A percentile compares a stretch with the other conserved stretches of the same genome.
Evolutionary conservation across 2,113 vertebrate genomes (phyloP).

Genomic region (Malurus elegans): DNA sequence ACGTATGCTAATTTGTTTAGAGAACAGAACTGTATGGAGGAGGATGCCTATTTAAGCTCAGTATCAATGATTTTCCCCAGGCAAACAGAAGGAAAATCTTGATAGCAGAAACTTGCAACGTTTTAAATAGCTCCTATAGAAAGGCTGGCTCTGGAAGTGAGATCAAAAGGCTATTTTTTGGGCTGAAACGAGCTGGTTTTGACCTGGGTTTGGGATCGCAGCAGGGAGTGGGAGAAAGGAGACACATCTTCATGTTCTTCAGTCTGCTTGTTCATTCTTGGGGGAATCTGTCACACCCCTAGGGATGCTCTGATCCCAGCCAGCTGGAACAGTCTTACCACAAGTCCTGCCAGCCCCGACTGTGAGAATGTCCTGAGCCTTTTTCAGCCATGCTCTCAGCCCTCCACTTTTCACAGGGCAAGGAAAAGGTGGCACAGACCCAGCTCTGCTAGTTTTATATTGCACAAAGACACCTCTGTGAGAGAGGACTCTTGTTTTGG

Average conservation of each 20-base stretch:
- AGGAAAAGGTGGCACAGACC: conserved; percentile 47
- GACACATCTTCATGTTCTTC: conserved; percentile 58
- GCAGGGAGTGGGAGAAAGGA: conserved; percentile 31
- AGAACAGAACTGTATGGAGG: neutral
- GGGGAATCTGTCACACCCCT: conserved; percentile 64
- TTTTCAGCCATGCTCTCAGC: conserved; percentile 60
- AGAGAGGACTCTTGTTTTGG: conserved; percentile 37
- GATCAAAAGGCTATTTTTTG: conserved; percentile 11
- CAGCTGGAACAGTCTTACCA: conserved; percentile 42
- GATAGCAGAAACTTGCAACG: neutral
- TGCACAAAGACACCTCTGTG: conserved; percentile 59
- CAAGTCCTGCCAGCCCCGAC: conserved; percentile 25
- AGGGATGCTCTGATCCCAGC: conserved; percentile 54
- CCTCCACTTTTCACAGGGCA: conserved; percentile 50
- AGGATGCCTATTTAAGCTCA: neutral
- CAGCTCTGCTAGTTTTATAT: conserved; percentile 44
- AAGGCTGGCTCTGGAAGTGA: neutral
- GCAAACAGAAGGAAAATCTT: conserved; percentile 1
- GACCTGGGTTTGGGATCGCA: conserved; percentile 29
- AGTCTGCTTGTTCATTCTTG: conserved; percentile 61
- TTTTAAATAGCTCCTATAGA: conserved; percentile 3
- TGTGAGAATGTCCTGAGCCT: conserved; percentile 67
- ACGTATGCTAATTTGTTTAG: conserved; percentile 28
- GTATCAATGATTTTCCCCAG: conserved; percentile 20
- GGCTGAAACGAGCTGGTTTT: neutral